phyloP scores from a whole-genome alignment of 2,113 vertebrate species.

The Nycticorax nycticorax region DNA sequence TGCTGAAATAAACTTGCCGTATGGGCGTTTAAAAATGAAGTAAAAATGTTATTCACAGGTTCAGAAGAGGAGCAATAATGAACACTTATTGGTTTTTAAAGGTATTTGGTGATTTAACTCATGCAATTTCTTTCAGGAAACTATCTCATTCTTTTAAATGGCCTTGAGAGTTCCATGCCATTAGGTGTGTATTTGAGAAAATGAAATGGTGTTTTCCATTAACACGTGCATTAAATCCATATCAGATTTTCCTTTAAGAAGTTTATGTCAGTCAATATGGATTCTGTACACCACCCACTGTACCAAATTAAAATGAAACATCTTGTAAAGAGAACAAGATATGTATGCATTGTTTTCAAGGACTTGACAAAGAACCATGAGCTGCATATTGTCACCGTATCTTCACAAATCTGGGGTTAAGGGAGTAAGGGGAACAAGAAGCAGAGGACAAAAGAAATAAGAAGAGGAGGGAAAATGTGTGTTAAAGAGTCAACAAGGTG shows the following conservation, averaged over 20 bases:
- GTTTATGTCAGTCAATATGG: not conserved
- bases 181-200: not conserved
- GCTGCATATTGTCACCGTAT: accelerated
- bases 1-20: constrained; percentile 53
- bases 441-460: not conserved
- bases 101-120: constrained; percentile 28
- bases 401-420: not conserved
- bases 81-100: constrained; percentile 32
- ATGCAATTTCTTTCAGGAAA: constrained; percentile 1
- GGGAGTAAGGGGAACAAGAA: not conserved
- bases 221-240: not conserved
- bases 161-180: not conserved
- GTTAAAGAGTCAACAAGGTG: not conserved
- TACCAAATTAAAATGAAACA: not conserved
- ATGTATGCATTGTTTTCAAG: not conserved
- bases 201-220: not conserved
- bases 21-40: constrained; percentile 51
- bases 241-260: not conserved
- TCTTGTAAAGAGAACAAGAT: not conserved
- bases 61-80: constrained; percentile 40
- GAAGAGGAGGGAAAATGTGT: not conserved
- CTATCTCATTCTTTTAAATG: not conserved
- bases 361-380: not conserved
- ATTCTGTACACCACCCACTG: not conserved
- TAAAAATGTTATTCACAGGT: constrained; percentile 37